Conservation (phyloP, 2,113 vertebrate genomes). For the Bungarus multicinctus region DNA sequence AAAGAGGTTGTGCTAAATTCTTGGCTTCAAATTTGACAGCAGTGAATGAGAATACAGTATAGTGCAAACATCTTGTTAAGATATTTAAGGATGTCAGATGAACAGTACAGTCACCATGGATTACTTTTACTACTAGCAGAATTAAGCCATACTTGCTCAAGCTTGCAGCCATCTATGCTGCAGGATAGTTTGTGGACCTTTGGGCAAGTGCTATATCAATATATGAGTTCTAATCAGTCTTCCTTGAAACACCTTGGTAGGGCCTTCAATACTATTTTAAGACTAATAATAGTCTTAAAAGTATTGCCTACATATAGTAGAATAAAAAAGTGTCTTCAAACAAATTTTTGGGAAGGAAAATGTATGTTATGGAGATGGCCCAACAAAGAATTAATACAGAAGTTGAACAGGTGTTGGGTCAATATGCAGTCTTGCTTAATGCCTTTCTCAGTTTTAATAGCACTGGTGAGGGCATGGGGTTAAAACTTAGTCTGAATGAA, state of each 20-base stretch:
- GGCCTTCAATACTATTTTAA: background rate
- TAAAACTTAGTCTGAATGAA: background rate
- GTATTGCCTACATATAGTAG: background rate
- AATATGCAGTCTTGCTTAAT: background rate
- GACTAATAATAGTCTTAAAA: background rate
- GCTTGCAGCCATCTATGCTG: background rate
- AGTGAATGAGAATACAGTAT: background rate
- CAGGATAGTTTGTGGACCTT: background rate
- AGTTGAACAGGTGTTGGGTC: background rate
- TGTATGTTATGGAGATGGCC: background rate
- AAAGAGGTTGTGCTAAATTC: background rate
- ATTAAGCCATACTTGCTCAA: background rate
- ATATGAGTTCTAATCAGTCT: background rate
- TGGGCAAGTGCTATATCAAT: background rate
- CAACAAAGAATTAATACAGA: background rate
- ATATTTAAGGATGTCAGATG: background rate
- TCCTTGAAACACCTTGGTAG: background rate
- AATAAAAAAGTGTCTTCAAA: background rate
- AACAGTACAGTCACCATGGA: background rate
- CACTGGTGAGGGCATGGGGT: background rate
- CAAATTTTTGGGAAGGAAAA: background rate
- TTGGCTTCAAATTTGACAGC: background rate
- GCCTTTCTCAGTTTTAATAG: background rate
- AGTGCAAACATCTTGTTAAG: background rate
- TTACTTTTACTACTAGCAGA: background rate